Evolutionary conservation across 2,797 vertebrate genomes (phyloP).

Genomic region (Myotis myotis): DNA sequence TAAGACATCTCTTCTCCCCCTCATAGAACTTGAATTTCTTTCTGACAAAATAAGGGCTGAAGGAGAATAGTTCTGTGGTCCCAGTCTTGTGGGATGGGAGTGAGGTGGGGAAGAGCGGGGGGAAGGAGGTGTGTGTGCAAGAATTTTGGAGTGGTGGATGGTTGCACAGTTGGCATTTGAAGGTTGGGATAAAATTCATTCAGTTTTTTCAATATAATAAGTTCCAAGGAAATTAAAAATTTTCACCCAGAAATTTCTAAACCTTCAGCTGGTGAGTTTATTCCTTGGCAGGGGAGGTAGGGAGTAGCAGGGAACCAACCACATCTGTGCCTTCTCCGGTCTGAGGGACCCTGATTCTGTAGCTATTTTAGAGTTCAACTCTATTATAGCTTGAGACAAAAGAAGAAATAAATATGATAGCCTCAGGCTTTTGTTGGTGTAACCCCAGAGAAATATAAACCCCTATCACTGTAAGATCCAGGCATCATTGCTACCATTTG

Average conservation of each 20-base stretch:
- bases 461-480: neutral
- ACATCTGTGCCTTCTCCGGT: neutral
- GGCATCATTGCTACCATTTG: neutral
- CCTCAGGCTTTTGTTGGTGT: neutral
- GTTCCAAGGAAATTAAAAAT: conserved; percentile 13
- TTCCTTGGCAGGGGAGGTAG: neutral
- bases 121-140: no score
- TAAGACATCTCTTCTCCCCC: neutral
- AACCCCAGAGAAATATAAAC: neutral
- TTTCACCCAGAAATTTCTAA: neutral
- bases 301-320: no score
- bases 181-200: conserved; percentile 7
- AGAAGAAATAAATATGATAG: neutral
- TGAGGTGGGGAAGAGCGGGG: no score
- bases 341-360: neutral
- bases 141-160: neutral
- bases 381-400: neutral
- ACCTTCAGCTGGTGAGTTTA: neutral
- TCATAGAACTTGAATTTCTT: conserved; percentile 13
- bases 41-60: neutral
- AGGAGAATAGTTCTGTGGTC: neutral
- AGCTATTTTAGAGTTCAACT: neutral
- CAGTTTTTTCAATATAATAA: neutral
- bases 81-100: neutral
- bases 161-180: neutral